Percentiles rank a stretch among this genome's conserved stretches.
These are phyloP conservation scores for Aphyosemion australe DNA, from an alignment of 2,113 vertebrate species.

Conservation along the genomic window DNA sequence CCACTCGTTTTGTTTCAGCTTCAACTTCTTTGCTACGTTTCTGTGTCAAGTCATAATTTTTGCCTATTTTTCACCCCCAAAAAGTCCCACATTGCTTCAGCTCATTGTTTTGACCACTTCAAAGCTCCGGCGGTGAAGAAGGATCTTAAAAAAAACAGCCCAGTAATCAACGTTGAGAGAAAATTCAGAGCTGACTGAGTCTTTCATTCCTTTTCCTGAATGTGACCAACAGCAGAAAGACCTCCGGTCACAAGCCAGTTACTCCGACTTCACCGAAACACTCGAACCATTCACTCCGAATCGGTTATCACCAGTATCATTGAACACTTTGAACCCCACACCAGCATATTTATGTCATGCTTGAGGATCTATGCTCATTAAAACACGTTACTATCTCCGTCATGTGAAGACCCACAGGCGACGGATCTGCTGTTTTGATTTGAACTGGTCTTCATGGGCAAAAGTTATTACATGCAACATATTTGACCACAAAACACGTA, in stretches of 20 bases:
- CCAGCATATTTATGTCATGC: conserved; percentile 14
- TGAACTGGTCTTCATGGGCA: conserved; percentile 8
- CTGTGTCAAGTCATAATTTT: no score
- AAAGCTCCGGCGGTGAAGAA: conserved; percentile 8
- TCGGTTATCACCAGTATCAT: conserved; percentile 13
- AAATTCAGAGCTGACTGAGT: conserved; percentile 12
- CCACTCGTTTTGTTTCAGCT: no score
- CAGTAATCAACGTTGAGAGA: conserved; percentile 7
- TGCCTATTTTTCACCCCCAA: not conserved
- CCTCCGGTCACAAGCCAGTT: conserved; percentile 41
- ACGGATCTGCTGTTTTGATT: conserved; percentile 6
- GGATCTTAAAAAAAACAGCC: conserved; percentile 17
- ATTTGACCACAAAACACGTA: not conserved
- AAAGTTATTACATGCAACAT: conserved; percentile 4
- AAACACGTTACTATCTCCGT: conserved; percentile 25
- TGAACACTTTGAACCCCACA: conserved; percentile 25
- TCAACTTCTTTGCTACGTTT: no score
- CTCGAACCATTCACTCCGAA: conserved; percentile 26
- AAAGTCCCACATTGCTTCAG: not conserved
- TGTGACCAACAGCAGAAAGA: conserved; percentile 16
- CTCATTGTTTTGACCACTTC: conserved; percentile 10
- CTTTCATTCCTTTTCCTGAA: not conserved
- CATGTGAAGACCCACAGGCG: conserved; percentile 32
- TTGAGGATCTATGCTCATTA: conserved; percentile 23
- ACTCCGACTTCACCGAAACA: conserved; percentile 45